Evolutionary conservation across 2,888 invertebrate genomes (phyloP).

Genomic region (Chelonus formosanus): DNA sequence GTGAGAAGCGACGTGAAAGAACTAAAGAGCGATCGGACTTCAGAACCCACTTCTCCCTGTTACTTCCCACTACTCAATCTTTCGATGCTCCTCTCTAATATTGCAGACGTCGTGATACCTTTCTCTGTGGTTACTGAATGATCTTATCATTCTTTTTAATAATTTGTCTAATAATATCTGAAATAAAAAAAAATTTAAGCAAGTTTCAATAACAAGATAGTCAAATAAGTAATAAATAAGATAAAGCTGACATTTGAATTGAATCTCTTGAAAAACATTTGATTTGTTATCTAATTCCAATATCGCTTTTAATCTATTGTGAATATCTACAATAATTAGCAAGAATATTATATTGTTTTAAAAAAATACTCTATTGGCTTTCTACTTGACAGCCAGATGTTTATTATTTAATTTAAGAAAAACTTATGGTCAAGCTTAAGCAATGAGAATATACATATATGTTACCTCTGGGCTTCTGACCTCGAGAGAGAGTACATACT

Average conservation of each 20-base stretch:
- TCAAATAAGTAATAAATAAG: neutral
- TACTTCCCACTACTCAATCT: constrained; percentile 48
- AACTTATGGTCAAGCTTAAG: constrained; percentile 28
- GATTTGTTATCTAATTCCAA: neutral
- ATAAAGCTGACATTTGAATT: too few species aligned
- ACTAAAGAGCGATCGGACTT: constrained; percentile 58
- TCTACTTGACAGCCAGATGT: constrained; percentile 11
- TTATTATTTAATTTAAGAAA: neutral
- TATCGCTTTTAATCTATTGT: constrained; percentile 5
- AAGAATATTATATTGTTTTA: neutral
- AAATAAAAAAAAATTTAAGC: neutral
- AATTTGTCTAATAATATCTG: constrained; percentile 6
- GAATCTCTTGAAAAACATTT: too few species aligned
- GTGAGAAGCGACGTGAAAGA: constrained; percentile 53
- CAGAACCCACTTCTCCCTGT: constrained; percentile 54
- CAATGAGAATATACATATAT: constrained; percentile 20
- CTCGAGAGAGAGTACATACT: constrained; percentile 36
- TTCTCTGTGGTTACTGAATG: constrained; percentile 33
- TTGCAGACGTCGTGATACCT: constrained; percentile 44
- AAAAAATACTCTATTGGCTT: neutral
- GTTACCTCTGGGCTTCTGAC: constrained; percentile 33
- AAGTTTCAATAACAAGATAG: neutral
- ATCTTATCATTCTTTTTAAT: constrained; percentile 37
- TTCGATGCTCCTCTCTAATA: constrained; percentile 61
- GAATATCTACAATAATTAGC: neutral